Evolutionary conservation across 2,113 vertebrate genomes (phyloP), one percentile per base, ranked within the genome.

Genomic region (Rallus limicola): DNA sequence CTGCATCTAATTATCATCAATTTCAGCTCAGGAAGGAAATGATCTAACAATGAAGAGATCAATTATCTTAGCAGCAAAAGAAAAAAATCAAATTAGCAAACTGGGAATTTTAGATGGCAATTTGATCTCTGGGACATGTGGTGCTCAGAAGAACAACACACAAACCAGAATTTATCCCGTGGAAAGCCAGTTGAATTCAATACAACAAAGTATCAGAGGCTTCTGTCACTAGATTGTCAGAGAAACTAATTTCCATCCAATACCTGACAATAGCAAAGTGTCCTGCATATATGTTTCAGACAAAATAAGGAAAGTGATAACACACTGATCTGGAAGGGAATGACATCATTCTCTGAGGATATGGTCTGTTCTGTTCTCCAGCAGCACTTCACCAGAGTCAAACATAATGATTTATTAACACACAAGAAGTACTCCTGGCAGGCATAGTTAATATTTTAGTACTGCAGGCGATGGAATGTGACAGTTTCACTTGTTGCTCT

Each of bases 401-500:
- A 82, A 77, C n/a, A 67, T 80, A 91, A 90, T 92, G 90, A 95
- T 97, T 95, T 95, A 95, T 95, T 91, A 95, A 86, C 71, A 87
- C 46, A 82, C 1, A 12, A 95, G 93, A 91, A 91, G 79, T 63
- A 86, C 64, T 53, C 75, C 90, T 86, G 53, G 75, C 76, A 97
- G 92, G 91, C 82, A 85, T 70, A 53, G 71, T 96, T 96, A 97
- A 96, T 97, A 96, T 95, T 96, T 96, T 60, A 96, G 62, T 90
- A 91, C 65, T 59, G 42, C 42, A 80, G 70, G 46, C 5, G 0
- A 91, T 69, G 58, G 92, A 91, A 96, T 94, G 80, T 92, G 95
- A 91, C 91, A 96, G 81, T 71, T 81, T 96, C 74, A 89, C 93
- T 95, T 94, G 86, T 81, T 86, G 78, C 59, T 93, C 25, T 95